phyloP scores from a whole-genome alignment of 2,888 invertebrate species.

The Lepeophtheirus nordmannii region DNA sequence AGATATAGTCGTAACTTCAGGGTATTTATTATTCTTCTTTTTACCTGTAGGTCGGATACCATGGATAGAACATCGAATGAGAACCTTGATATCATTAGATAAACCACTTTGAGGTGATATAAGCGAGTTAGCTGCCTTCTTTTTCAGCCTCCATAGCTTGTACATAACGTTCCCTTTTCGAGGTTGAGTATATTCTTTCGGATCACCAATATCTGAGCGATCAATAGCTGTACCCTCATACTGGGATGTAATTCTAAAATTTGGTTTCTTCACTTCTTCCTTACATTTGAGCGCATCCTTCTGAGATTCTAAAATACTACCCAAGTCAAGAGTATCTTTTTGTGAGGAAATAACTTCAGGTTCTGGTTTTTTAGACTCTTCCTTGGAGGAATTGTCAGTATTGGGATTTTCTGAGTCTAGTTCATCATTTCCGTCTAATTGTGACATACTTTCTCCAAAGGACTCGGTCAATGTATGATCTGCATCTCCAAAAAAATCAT shows the following conservation, averaged over 20 bases:
- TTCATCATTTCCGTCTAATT: background rate
- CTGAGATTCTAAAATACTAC: background rate
- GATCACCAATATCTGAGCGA: background rate
- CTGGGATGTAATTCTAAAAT: background rate
- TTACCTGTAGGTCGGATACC: background rate
- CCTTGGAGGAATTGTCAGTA: too few species aligned
- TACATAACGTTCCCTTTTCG: background rate
- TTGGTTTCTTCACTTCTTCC: background rate
- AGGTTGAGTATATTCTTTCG: background rate
- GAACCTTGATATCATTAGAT: background rate
- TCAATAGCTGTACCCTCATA: background rate
- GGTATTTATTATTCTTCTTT: background rate
- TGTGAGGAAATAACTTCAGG: too few species aligned
- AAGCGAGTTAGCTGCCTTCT: background rate
- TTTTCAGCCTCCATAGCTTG: constrained; percentile 2
- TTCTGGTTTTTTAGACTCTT: too few species aligned
- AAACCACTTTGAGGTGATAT: background rate
- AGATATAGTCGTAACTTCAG: background rate
- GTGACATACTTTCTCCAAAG: background rate
- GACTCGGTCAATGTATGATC: background rate
- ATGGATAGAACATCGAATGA: constrained; percentile 12
- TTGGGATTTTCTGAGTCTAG: background rate
- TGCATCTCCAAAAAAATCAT: constrained; percentile 3
- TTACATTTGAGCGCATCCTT: background rate
- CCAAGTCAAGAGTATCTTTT: background rate